Percentiles rank a stretch among this genome's conserved stretches.
These are phyloP conservation scores for Phocides pigmalion DNA, from an alignment of 1,140 invertebrate species.

Conservation along the genomic window DNA sequence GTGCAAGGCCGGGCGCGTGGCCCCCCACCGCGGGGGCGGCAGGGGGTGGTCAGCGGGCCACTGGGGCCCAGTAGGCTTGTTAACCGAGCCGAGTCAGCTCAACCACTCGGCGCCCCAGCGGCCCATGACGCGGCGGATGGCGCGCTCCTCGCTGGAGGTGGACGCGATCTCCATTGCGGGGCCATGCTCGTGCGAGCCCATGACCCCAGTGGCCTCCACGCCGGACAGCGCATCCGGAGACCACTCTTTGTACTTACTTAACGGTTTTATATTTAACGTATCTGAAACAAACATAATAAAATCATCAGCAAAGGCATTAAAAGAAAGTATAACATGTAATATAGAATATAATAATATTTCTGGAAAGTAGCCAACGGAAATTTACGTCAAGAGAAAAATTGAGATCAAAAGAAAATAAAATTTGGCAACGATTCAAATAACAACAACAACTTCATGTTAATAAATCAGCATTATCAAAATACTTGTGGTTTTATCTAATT, in stretches of 20 bases:
- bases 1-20: conserved; percentile 78
- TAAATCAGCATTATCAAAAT: too few relatives aligned
- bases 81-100: conserved; percentile 93
- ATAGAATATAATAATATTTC: too few relatives aligned
- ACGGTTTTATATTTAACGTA: conserved; percentile 83
- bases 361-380: not conserved
- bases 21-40: conserved; percentile 88
- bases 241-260: conserved; percentile 79
- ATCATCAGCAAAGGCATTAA: not conserved
- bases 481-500: too few relatives aligned
- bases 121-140: conserved; percentile 89
- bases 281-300: conserved; percentile 57
- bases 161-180: conserved; percentile 56
- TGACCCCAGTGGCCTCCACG: conserved; percentile 81
- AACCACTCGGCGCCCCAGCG: conserved; percentile 95
- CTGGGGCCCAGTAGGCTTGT: conserved; percentile 72
- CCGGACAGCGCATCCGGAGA: conserved; percentile 75
- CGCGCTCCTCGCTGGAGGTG: conserved; percentile 78
- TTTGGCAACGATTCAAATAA: not conserved
- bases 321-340: not conserved
- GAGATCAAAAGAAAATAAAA: not conserved
- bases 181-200: conserved; percentile 59
- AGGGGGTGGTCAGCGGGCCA: conserved; percentile 85
- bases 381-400: not conserved
- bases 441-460: too few relatives aligned